Evolutionary conservation across 1,140 invertebrate species (phyloP).

Genomic region (Akabosia matsudoensis): DNA sequence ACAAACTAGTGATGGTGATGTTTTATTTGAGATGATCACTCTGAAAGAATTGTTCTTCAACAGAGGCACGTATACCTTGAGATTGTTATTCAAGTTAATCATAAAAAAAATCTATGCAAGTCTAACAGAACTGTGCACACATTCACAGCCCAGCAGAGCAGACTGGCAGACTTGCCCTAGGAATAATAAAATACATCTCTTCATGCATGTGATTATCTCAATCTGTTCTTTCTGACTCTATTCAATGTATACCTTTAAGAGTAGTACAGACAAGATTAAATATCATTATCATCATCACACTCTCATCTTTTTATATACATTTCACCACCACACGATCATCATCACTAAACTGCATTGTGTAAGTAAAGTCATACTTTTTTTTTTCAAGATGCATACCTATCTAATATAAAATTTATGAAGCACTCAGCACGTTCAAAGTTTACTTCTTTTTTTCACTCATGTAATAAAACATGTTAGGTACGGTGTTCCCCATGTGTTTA

Average conservation of each 20-base stretch:
- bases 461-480: no score
- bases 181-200: neutral
- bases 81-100: neutral
- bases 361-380: neutral
- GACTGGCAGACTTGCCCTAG: no score
- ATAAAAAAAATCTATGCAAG: neutral
- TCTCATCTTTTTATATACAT: neutral
- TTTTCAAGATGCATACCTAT: neutral
- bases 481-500: no score
- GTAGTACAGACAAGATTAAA: neutral
- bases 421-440: neutral
- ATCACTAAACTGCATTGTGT: neutral
- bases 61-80: neutral
- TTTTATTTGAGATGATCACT: no score
- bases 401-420: neutral
- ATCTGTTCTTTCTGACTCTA: neutral
- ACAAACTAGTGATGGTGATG: neutral
- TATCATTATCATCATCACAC: neutral
- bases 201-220: neutral
- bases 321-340: neutral
- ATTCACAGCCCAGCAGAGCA: neutral
- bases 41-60: neutral
- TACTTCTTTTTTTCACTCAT: neutral
- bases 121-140: neutral
- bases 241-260: neutral